These are phyloP conservation scores for Blastomussa wellsi DNA, from an alignment of 92 coral and sea anemone genomes.

Conservation along the genomic window DNA sequence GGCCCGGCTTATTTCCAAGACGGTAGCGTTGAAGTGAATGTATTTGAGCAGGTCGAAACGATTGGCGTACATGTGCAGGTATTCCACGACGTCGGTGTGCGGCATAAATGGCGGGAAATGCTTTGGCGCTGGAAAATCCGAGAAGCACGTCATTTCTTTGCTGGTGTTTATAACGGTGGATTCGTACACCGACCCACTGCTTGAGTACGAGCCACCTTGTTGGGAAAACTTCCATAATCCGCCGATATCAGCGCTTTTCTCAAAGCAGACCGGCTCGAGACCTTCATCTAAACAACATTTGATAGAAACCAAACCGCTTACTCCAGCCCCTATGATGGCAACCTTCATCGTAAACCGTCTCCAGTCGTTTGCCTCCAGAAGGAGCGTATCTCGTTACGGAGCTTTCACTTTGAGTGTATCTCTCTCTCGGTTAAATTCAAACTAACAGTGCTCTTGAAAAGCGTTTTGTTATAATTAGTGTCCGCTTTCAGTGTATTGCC, in stretches of 20 bases:
- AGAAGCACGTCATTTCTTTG: slow-evolving; percentile 72
- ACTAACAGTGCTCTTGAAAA: slow-evolving; percentile 43
- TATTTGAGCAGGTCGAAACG: slow-evolving; percentile 60
- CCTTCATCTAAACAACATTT: slow-evolving; percentile 90
- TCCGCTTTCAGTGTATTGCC: slow-evolving; percentile 16
- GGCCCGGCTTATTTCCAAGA: slow-evolving; percentile 51
- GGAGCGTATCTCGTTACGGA: background rate
- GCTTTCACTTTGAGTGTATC: slow-evolving; percentile 6
- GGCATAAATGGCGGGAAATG: slow-evolving; percentile 82
- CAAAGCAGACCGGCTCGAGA: slow-evolving; percentile 83
- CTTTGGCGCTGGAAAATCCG: slow-evolving; percentile 87
- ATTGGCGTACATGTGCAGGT: slow-evolving; percentile 64
- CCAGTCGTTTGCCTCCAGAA: background rate
- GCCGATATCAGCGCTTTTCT: slow-evolving; percentile 65
- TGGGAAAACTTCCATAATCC: slow-evolving; percentile 78
- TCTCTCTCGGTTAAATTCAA: slow-evolving; percentile 35
- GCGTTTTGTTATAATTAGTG: slow-evolving; percentile 32
- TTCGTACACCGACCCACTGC: slow-evolving; percentile 63
- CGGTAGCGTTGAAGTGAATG: slow-evolving; percentile 63
- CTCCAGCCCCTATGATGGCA: slow-evolving; percentile 86
- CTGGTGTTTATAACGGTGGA: slow-evolving; percentile 74
- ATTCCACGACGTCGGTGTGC: slow-evolving; percentile 51
- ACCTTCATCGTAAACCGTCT: slow-evolving; percentile 55
- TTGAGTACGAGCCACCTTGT: background rate
- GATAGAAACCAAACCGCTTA: slow-evolving; percentile 66